phyloP scores from a whole-genome alignment of 2,888 invertebrate genomes.

The Apocheima hispidaria region DNA sequence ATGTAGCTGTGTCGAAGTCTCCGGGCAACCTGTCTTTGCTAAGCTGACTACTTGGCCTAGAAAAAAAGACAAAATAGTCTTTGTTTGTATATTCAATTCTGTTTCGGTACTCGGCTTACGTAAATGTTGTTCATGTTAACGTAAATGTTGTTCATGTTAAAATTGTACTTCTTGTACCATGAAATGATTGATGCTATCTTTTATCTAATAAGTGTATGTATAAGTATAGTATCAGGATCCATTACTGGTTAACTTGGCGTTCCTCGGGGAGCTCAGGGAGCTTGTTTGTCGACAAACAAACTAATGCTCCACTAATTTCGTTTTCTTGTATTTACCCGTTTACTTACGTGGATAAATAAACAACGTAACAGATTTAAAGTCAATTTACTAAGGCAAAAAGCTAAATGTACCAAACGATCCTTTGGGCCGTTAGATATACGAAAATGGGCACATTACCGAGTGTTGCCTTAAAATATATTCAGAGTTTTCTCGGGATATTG shows the following conservation, averaged over 20 bases:
- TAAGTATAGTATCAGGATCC: too few species aligned
- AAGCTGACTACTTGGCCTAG: too few species aligned
- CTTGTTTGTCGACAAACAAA: conserved; percentile 30
- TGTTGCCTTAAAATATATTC: conserved; percentile 13
- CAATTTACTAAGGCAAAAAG: conserved; percentile 26
- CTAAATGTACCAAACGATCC: conserved; percentile 18
- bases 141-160: background rate
- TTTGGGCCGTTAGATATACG: conserved; percentile 17
- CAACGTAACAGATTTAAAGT: conserved; percentile 36
- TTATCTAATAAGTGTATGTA: too few species aligned
- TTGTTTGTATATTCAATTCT: too few species aligned
- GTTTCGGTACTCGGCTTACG: too few species aligned
- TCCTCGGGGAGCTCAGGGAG: background rate
- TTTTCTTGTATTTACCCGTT: conserved; percentile 32
- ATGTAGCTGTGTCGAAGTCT: too few species aligned
- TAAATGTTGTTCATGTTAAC: too few species aligned
- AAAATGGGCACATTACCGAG: conserved; percentile 15
- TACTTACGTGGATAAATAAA: conserved; percentile 33
- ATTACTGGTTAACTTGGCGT: too few species aligned
- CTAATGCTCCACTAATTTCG: conserved; percentile 37
- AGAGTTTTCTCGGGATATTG: conserved; percentile 2
- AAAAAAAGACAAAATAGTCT: too few species aligned
- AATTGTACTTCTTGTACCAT: background rate
- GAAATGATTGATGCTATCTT: too few species aligned
- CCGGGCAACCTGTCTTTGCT: too few species aligned